A percentile compares a stretch with the other conserved stretches of the same genome.
These are phyloP conservation scores for Bufotes viridis DNA, from an alignment of 2,797 vertebrate genomes.

Conservation along the genomic window DNA sequence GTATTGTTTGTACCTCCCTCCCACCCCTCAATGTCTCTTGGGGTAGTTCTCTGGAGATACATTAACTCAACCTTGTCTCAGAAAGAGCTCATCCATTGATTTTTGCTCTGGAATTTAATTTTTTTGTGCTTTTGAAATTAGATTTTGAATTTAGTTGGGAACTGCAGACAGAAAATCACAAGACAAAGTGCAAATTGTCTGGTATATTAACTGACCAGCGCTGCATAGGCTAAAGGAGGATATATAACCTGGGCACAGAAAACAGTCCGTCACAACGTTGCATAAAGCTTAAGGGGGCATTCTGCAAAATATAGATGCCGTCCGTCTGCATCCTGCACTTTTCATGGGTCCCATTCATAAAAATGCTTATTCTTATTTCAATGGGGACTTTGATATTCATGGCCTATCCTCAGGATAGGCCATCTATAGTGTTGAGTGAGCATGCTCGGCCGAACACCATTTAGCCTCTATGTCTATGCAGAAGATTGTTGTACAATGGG, in stretches of 20 bases:
- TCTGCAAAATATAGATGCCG: too few relatives aligned
- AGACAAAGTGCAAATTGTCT: conserved; percentile 31
- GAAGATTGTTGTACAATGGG: too few relatives aligned
- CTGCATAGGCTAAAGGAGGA: background rate
- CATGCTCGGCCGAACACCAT: too few relatives aligned
- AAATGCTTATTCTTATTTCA: too few relatives aligned
- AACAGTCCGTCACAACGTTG: too few relatives aligned
- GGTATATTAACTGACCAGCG: conserved; percentile 17
- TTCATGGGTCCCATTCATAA: too few relatives aligned
- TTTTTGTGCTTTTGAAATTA: conserved; percentile 58
- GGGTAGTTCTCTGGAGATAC: conserved; percentile 36
- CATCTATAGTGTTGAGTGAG: too few relatives aligned
- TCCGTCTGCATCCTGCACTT: too few relatives aligned
- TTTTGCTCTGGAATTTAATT: conserved; percentile 39
- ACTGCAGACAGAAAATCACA: conserved; percentile 48
- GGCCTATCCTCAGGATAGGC: too few relatives aligned
- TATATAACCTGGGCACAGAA: background rate
- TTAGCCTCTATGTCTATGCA: too few relatives aligned
- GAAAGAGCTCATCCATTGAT: conserved; percentile 48
- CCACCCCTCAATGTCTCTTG: background rate
- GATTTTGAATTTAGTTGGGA: conserved; percentile 48
- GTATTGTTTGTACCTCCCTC: background rate
- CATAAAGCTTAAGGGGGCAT: too few relatives aligned
- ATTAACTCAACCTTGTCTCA: conserved; percentile 41
- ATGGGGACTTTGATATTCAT: too few relatives aligned